Evolutionary conservation across 2,113 vertebrate genomes (phyloP), one percentile per base, ranked within the genome.

Genomic region (Phycodurus eques): DNA sequence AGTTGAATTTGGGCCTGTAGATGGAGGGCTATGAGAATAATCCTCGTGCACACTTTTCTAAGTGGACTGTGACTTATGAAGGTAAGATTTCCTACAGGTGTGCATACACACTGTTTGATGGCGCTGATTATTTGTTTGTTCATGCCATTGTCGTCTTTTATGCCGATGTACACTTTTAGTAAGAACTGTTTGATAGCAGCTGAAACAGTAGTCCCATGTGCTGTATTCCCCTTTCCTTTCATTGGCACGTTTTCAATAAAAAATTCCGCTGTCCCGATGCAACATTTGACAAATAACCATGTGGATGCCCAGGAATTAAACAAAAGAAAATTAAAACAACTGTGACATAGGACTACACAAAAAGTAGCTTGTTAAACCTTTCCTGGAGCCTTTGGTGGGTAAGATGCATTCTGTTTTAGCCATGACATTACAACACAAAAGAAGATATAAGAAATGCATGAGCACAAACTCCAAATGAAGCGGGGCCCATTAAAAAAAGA

Each of bases 391-490:
- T 65, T 68, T 42, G 19, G 22, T 33, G 0, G 22, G 1, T 27
- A 8, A 31, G 71, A 77, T 72, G 72, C 63, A 35, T 57, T 82
- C 70, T 73, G 67, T 74, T 79, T 80, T 46, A 51, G 70, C 17
- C 0, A 31, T 46, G 74, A 70, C 70, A 17, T 62, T 74, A 68
- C 69, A 9, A 63, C 60, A 84, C 68, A 78, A 73, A 76, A 84
- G 76, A 82, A 49, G 54, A 42, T 76, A 80, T 87, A 80, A 83
- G 75, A 78, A 83, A 87, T 85, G 73, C 60, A 85, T 79, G 83
- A 81, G 74, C 60, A 59, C 75, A 22, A 78, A 77, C 76, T 82
- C 75, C 69, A 82, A 83, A 83, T 83, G 71, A 85, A 71, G 44
- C 19, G 5, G 79, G 69, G 75, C 54, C 76, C 71, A 71, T 75